phyloP scores from a whole-genome alignment of 2,888 invertebrate species.

The Erebia ligea region DNA sequence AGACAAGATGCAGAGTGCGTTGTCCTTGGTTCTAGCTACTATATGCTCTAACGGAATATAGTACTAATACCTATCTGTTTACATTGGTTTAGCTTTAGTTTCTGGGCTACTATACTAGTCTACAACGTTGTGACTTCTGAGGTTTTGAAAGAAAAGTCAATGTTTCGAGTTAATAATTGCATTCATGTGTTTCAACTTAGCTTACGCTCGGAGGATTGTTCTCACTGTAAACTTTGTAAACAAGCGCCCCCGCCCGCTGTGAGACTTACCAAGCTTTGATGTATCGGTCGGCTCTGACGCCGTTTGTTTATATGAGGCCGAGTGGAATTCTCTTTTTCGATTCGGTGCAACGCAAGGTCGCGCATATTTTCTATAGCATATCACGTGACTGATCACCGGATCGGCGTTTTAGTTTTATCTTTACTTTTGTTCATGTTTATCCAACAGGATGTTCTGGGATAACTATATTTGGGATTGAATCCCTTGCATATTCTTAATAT shows the following conservation, averaged over 20 bases:
- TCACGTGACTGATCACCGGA: conserved; percentile 39
- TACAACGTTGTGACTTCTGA: too few species aligned
- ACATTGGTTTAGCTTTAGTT: too few species aligned
- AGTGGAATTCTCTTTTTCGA: conserved; percentile 45
- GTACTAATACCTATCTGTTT: too few species aligned
- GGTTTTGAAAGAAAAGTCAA: too few species aligned
- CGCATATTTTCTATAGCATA: conserved; percentile 38
- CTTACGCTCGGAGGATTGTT: neutral
- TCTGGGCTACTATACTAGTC: too few species aligned
- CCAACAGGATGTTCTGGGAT: neutral
- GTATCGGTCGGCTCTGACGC: conserved; percentile 42
- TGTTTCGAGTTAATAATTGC: too few species aligned
- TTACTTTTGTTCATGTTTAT: neutral
- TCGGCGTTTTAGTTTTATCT: conserved; percentile 3
- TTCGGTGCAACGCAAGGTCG: conserved; percentile 45
- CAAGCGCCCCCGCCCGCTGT: conserved; percentile 29
- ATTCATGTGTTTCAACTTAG: too few species aligned
- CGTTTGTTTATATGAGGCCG: conserved; percentile 38
- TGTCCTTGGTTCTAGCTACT: too few species aligned
- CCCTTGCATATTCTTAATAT: too few species aligned
- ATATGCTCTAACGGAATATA: too few species aligned
- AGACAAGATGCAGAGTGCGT: too few species aligned
- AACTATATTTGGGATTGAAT: neutral
- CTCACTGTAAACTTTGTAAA: conserved; percentile 22
- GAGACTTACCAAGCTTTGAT: conserved; percentile 61